These are phyloP conservation scores for Danionella dracula DNA, from an alignment of 2,797 vertebrate species.

Conservation along the genomic window DNA sequence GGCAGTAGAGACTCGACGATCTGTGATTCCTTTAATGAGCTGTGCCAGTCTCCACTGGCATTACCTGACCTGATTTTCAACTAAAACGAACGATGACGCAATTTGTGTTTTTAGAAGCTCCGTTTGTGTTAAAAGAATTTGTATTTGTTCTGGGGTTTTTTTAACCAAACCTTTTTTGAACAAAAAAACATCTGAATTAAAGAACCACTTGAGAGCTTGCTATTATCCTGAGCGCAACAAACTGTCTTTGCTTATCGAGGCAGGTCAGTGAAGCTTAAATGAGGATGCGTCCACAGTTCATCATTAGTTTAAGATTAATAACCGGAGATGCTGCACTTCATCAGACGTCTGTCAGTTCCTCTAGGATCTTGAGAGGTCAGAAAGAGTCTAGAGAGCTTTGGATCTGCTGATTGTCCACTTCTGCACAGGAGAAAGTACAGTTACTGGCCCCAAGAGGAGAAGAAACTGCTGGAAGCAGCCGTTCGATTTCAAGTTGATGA, in stretches of 20 bases:
- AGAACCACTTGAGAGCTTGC: too few species aligned
- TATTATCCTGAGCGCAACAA: too few species aligned
- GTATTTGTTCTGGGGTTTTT: background rate
- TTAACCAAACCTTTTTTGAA: too few species aligned
- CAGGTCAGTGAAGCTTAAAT: conserved; percentile 35
- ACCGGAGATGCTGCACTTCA: conserved; percentile 12
- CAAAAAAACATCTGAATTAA: too few species aligned
- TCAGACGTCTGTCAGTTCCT: conserved; percentile 23
- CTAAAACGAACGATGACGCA: too few species aligned
- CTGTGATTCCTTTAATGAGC: conserved; percentile 9
- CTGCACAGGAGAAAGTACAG: conserved; percentile 25
- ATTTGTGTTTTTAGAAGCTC: too few species aligned
- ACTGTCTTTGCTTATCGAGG: background rate
- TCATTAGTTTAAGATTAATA: conserved; percentile 53
- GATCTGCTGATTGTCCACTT: conserved; percentile 33
- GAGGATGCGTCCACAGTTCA: conserved; percentile 45
- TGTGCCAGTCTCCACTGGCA: background rate
- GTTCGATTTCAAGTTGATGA: conserved; percentile 8
- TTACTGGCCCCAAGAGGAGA: background rate
- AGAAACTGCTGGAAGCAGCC: conserved; percentile 1
- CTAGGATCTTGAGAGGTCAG: conserved; percentile 33
- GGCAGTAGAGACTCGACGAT: background rate
- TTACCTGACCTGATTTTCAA: conserved; percentile 29
- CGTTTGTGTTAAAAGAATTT: background rate
- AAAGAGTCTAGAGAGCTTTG: conserved; percentile 32